Base-by-base conservation (phyloP, 92 coral and sea anemone genomes). In the Paragorgia papillata region DNA sequence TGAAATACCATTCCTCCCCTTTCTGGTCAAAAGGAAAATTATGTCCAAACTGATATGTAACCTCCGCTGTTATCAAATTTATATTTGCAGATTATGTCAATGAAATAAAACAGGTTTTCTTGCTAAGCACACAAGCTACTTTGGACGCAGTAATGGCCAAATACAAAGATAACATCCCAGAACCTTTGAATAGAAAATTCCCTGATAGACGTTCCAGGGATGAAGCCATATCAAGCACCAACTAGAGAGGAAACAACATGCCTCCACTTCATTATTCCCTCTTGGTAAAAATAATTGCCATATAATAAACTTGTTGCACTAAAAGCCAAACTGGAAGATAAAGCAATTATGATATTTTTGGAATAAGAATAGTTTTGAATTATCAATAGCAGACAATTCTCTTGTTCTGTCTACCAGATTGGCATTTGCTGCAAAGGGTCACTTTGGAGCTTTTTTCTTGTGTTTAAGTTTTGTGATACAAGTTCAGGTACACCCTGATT, bases 111-210 rank as follows among this genome's bases (percentile, higher is more conserved):
- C 70, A 76, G 40, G 65, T 68, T 41, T 69, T 76, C 67, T 76
- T 77, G 49, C 48, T 51, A 60, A 83, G 65, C 79, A 18, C 74
- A 46, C 74, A 7, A 49, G 64, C 22, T 1, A 75, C 57, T 34
- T 40, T 76, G 37, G 26, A 40, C 31, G 73, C 57, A 44, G 78
- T 83, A 67, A 39, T 76, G 28, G 59, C 60, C 7, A 77, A 50
- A 66, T 68, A 62, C 79, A 78, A 84, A 62, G 53, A 61, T 34
- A 69, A 77, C 31, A 64, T 63, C 53, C 80, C 84, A 29, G 79
- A 82, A 48, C 83, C 88, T 57, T 20, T 84, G 73, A 84, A 78
- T 76, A 50, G 83, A 9, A 65, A 71, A 65, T 84, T 84, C 54
- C 53, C 80, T 25, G 79, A 83, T 22, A 76, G 83, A 44, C 74